phyloP scores from a whole-genome alignment of 2,113 vertebrate species.

The Halcyon malimbica region DNA sequence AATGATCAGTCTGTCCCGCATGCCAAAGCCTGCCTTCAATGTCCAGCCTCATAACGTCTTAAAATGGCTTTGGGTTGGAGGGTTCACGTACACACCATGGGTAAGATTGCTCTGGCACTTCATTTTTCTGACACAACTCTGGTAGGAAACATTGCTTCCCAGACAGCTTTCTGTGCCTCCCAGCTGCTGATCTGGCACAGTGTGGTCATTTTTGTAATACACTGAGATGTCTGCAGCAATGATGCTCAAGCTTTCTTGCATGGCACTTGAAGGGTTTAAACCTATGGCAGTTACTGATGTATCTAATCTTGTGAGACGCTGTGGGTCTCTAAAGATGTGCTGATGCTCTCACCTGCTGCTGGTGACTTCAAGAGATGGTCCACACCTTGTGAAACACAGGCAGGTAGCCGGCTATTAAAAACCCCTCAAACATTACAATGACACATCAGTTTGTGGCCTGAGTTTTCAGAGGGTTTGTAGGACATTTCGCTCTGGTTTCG shows the following conservation, averaged over 20 bases:
- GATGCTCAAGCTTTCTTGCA: neutral
- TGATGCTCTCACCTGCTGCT: neutral
- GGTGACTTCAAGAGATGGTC: neutral
- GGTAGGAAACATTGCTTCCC: neutral
- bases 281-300: neutral
- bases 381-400: neutral
- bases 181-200: neutral
- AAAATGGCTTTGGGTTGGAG: neutral
- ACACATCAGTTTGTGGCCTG: neutral
- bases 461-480: neutral
- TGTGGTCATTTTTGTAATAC: neutral
- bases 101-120: neutral
- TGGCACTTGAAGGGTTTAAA: neutral
- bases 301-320: neutral
- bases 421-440: neutral
- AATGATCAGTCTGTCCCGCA: neutral
- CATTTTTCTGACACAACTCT: neutral
- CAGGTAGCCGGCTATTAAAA: neutral
- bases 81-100: neutral
- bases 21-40: neutral
- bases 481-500: neutral
- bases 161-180: neutral
- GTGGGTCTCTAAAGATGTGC: neutral
- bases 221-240: neutral
- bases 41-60: neutral